Percentiles rank a stretch among this genome's conserved stretches.
Conservation (phyloP, 2,888 invertebrate species). For the Tachina grossa region DNA sequence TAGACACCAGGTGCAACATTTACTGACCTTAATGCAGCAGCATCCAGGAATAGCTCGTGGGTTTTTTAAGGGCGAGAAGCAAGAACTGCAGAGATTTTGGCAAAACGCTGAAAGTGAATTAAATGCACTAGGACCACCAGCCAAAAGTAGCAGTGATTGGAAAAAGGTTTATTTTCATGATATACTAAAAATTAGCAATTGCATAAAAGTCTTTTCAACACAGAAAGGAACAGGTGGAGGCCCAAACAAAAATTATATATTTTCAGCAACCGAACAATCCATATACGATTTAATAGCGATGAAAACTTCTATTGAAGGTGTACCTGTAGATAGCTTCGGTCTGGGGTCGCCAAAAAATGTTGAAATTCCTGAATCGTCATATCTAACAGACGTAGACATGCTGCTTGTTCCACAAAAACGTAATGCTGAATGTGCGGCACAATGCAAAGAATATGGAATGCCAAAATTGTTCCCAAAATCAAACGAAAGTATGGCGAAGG, state of each 20-base stretch:
- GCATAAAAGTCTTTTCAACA: too few species aligned
- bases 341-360: not conserved
- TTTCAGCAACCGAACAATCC: not conserved
- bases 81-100: not conserved
- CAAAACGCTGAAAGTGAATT: not conserved
- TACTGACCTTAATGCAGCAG: not conserved
- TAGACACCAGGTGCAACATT: not conserved
- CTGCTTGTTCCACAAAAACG: not conserved
- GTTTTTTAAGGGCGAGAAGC: not conserved
- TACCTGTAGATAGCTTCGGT: not conserved
- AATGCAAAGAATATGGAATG: not conserved
- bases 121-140: not conserved
- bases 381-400: not conserved
- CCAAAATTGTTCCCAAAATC: not conserved
- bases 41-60: not conserved
- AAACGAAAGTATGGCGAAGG: too few species aligned
- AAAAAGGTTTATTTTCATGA: too few species aligned
- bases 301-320: constrained; percentile 27
- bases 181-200: too few species aligned
- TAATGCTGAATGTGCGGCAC: not conserved
- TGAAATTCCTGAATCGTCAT: not conserved
- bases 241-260: not conserved
- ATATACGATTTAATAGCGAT: constrained; percentile 10
- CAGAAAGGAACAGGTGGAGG: constrained; percentile 18
- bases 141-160: constrained; percentile 1